Conservation (phyloP, 2,113 vertebrate species). For the Prolemur simus region DNA sequence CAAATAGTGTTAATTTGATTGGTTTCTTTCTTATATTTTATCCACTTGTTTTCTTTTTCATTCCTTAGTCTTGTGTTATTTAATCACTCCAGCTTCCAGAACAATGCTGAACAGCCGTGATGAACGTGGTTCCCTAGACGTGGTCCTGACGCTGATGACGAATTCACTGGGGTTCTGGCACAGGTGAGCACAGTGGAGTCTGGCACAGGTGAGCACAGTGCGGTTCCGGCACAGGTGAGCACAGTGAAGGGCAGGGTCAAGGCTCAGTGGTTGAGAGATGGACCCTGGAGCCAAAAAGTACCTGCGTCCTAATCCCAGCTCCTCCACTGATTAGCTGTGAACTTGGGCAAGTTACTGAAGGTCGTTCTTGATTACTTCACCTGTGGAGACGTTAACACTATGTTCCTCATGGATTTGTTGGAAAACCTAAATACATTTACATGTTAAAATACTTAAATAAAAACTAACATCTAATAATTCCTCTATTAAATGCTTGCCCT, state of each 20-base stretch:
- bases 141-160: background rate
- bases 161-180: background rate
- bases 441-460: background rate
- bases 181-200: background rate
- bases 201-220: background rate
- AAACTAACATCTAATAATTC: background rate
- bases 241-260: rapidly evolving
- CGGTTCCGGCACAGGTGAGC: background rate
- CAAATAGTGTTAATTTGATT: background rate
- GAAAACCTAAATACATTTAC: background rate
- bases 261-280: background rate
- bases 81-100: background rate
- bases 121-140: background rate
- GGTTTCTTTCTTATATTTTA: background rate
- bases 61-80: background rate
- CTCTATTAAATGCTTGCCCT: background rate
- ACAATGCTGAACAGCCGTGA: background rate
- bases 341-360: background rate
- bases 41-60: background rate
- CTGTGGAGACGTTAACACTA: no score
- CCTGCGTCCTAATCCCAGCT: background rate
- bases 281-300: background rate
- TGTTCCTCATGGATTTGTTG: background rate
- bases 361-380: background rate
- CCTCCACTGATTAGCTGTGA: background rate